Evolutionary conservation across 1,140 invertebrate genomes (phyloP).

Genomic region (Spodoptera frugiperda): DNA sequence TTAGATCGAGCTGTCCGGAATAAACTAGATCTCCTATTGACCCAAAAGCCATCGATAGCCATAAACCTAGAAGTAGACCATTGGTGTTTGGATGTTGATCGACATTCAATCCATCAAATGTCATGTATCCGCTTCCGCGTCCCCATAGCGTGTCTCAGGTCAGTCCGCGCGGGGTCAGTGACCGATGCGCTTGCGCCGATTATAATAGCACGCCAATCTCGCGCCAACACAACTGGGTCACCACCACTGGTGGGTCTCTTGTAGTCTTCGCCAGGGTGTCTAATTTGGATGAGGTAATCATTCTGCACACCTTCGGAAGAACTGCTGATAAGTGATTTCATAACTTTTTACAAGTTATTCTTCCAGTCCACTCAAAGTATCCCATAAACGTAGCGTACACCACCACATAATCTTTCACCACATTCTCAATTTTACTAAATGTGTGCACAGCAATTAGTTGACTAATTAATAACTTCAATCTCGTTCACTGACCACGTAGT

Average conservation of each 20-base stretch:
- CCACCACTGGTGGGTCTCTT: conserved; percentile 5
- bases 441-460: too few relatives aligned
- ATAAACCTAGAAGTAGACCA: too few relatives aligned
- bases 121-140: conserved; percentile 10
- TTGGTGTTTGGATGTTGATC: neutral
- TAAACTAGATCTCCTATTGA: too few relatives aligned
- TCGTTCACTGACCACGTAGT: too few relatives aligned
- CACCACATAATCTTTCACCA: too few relatives aligned
- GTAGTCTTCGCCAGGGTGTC: neutral
- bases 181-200: conserved; percentile 27
- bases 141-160: neutral
- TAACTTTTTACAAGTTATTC: too few relatives aligned
- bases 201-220: conserved; percentile 31
- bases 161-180: conserved; percentile 16
- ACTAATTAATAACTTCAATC: too few relatives aligned
- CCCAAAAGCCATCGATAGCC: too few relatives aligned
- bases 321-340: too few relatives aligned
- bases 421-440: too few relatives aligned
- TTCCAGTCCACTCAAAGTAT: too few relatives aligned
- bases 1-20: neutral
- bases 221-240: conserved; percentile 35
- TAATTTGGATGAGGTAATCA: neutral
- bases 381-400: too few relatives aligned
- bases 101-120: conserved; percentile 5
- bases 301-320: neutral